Base-by-base conservation (phyloP, 2,113 vertebrate genomes). In the Oxyruncus cristatus region DNA sequence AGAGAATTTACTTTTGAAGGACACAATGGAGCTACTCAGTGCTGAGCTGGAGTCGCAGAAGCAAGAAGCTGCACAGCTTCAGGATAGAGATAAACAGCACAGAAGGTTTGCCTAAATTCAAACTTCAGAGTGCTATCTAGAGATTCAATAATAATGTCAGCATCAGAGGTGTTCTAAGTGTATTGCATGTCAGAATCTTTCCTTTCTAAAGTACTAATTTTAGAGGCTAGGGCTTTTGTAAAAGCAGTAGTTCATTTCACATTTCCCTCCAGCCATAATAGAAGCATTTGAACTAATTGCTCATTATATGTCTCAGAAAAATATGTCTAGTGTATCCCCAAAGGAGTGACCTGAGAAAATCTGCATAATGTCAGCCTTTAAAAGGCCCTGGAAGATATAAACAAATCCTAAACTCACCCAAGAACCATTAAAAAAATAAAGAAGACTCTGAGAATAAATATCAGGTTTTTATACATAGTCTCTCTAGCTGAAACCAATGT, bases 1-100 rank as follows among this genome's bases (percentile, higher is more conserved):
- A 89, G 99, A 99, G 93, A 99, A 99, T 63, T 83, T 98, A 6
- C 91, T 98, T 50, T 97, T 99, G 70, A 98, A 98, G 96, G 98
- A 99, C 56, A 96, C 98, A 5, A 90, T 99, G 74, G 98, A 98
- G 70, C 97, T 98, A 32, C 97, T 98, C 70, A 97, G 88, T 56
- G 86, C 97, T 8, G 98, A 99, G 62, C 92, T 98, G 93, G 98
- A 98, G 47, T 96, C 96, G 11, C 98, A 98, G 95, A 98, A 98
- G 92, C 98, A 99, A 97, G 98, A 98, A 96, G 97, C 98, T 95
- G 89, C 97, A 83, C 98, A 98, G 89, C 97, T 99, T 91, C 98
- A 98, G 70, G 98, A 99, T 55, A 97, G 97, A 6, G 98, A 98
- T 79, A 98, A 98, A 62, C 97, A 98, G 55, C 98, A 98, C 91